These are phyloP conservation scores for Piaya cayana DNA, from an alignment of 2,113 vertebrate genomes.

Conservation along the genomic window DNA sequence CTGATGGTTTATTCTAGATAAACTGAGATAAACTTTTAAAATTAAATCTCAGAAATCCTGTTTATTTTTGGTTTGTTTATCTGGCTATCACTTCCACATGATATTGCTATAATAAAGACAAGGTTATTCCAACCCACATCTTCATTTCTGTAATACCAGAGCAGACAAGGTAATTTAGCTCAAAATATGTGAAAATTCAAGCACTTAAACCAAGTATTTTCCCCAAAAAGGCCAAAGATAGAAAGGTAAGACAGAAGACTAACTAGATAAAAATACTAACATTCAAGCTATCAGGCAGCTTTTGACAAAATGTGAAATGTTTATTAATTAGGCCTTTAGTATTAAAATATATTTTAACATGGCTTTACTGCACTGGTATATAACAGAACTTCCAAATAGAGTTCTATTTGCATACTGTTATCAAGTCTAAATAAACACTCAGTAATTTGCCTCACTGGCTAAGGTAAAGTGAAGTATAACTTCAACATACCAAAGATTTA, in stretches of 20 bases:
- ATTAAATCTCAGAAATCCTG: not conserved
- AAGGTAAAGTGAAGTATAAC: not conserved
- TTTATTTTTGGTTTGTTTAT: not conserved
- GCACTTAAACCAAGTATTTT: not conserved
- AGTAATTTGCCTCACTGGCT: not conserved
- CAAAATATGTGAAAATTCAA: not conserved
- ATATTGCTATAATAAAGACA: not conserved
- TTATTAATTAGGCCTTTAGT: not conserved
- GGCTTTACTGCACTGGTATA: not conserved
- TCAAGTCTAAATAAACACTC: not conserved
- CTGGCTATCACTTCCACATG: not conserved
- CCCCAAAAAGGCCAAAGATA: not conserved
- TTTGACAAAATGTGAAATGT: not conserved
- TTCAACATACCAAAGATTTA: not conserved
- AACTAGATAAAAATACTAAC: not conserved
- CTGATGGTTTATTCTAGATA: not conserved
- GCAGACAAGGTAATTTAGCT: not conserved
- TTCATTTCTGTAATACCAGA: not conserved
- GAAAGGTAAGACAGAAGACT: not conserved
- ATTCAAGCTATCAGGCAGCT: not conserved
- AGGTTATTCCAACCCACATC: not conserved
- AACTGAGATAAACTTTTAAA: not conserved
- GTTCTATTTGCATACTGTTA: not conserved
- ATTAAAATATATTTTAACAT: not conserved
- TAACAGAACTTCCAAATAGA: not conserved